A percentile compares a stretch with the other conserved stretches of the same genome.
These are phyloP conservation scores for Cryptotermes secundus DNA, from an alignment of 1,140 invertebrate species.

Conservation along the genomic window DNA sequence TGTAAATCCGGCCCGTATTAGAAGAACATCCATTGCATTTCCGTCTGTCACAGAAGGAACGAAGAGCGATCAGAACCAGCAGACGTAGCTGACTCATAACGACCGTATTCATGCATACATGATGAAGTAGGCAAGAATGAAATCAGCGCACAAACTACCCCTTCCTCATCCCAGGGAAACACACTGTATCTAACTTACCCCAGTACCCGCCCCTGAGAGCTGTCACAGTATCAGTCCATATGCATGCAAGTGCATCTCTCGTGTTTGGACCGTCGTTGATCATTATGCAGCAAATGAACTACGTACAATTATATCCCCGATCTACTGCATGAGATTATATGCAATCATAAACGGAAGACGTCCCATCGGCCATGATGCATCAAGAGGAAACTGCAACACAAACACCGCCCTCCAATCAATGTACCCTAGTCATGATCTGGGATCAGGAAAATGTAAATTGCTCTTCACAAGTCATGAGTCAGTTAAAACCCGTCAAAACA, in stretches of 20 bases:
- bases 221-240: neutral
- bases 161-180: neutral
- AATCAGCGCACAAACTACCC: neutral
- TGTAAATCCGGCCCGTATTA: too few species aligned
- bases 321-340: neutral
- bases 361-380: neutral
- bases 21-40: neutral
- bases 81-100: neutral
- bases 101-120: neutral
- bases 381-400: too few species aligned
- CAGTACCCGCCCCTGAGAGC: neutral
- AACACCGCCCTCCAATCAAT: neutral
- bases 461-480: neutral
- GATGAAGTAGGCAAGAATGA: constrained; percentile 6
- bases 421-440: neutral
- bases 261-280: neutral
- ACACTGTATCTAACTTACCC: neutral
- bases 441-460: neutral
- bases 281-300: neutral
- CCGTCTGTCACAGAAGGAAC: neutral
- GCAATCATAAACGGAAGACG: neutral
- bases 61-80: neutral
- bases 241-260: neutral
- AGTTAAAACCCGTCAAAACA: neutral
- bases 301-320: neutral